Conservation (phyloP, 1,140 invertebrate species). For the Epicauta chinensis region DNA sequence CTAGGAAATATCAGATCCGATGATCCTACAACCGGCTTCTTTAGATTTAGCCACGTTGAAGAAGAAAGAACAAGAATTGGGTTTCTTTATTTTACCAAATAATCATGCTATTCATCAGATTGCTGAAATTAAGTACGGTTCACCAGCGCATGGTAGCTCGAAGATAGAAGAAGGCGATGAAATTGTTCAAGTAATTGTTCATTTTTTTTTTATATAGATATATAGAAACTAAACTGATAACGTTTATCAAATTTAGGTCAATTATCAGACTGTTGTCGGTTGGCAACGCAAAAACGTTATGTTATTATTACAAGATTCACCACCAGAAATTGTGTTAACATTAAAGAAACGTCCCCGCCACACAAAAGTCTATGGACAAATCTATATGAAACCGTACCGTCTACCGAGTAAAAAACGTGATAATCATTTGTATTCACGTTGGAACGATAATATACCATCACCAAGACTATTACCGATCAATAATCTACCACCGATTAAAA, state of each 20-base stretch:
- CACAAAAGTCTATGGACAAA: constrained; percentile 75
- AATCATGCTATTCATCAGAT: constrained; percentile 83
- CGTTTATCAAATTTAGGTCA: constrained; percentile 54
- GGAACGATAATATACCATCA: constrained; percentile 60
- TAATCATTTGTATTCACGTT: constrained; percentile 55
- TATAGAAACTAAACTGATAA: neutral
- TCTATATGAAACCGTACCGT: constrained; percentile 72
- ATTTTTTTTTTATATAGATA: constrained; percentile 4
- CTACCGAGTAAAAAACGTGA: constrained; percentile 69
- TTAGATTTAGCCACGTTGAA: constrained; percentile 81
- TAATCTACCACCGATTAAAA: constrained; percentile 53
- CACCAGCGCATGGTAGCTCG: constrained; percentile 75
- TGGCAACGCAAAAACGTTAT: constrained; percentile 82
- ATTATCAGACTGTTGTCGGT: constrained; percentile 87
- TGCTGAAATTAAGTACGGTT: constrained; percentile 77
- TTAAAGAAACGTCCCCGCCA: constrained; percentile 79
- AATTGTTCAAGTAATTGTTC: constrained; percentile 68
- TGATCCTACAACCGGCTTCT: constrained; percentile 81
- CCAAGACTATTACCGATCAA: constrained; percentile 59
- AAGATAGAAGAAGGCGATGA: constrained; percentile 91
- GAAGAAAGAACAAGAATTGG: constrained; percentile 71
- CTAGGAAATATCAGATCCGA: constrained; percentile 73
- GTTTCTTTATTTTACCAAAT: constrained; percentile 78
- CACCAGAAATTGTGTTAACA: constrained; percentile 73
- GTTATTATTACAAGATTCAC: constrained; percentile 66